Base-by-base conservation (phyloP, 2,797 vertebrate genomes). In the Mareca strepera region DNA sequence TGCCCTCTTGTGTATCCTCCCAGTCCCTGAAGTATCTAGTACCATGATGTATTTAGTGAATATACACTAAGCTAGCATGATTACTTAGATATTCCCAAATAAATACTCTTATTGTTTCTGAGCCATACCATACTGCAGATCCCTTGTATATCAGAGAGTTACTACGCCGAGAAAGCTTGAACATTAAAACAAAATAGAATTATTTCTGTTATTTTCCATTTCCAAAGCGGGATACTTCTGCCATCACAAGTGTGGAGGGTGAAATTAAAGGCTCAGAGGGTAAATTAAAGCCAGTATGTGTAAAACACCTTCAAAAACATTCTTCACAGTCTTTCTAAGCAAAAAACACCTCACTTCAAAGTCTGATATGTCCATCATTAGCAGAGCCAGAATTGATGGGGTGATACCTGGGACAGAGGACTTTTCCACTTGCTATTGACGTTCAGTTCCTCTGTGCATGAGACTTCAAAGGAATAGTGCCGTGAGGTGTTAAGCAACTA, bases 401-500 rank as follows among this genome's bases (percentile, higher is more conserved):
- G 91, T 95, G 81, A 73, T 93, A 59, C 31, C 23, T 53, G 26
- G 75, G 75, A 78, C 17, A 67, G 85, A 92, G 31, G 53, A 55
- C 64, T 85, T 95, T 86, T 75, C 64, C 50, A 26, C 60, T 88
- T 93, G 82, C 53, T 79, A 80, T 77, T 85, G 64, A 67, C 13
- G 1, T 76, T 70, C 60, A 86, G 25, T 77, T 94, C 70, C 48
- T 60, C 23, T 31, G n/a, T 82, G 50, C 56, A 7, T 75, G 77
- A 58, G 16, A 94, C 70, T 94, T 96, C 95, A 94, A 96, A 96
- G 67, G 23, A 92, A 31, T 82, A 76, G 25, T 11, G 1, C 72
- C 60, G 3, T 35, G 39, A 96, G 90, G 90, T 96, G 92, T 93
- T 95, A 93, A 95, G 70, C 70, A 86, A 84, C 41, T 64, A 52